Conservation (phyloP, 2,797 vertebrate species). For the Ciconia nigra region DNA sequence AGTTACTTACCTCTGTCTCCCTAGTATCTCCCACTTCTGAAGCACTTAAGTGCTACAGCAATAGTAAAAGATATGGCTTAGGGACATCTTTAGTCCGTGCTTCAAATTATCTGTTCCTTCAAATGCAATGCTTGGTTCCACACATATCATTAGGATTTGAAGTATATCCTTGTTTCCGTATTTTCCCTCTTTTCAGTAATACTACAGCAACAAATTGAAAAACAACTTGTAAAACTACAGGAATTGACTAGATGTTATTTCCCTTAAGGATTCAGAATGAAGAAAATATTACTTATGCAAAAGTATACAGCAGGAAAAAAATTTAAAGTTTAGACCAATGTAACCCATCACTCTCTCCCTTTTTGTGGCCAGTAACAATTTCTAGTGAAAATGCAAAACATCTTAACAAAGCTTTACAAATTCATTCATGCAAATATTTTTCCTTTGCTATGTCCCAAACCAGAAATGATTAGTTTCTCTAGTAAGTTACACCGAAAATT, state of each 20-base stretch:
- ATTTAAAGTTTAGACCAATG: background rate
- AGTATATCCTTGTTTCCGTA: background rate
- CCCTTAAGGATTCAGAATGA: background rate
- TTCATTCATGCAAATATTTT: background rate
- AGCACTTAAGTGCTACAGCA: background rate
- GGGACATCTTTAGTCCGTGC: background rate
- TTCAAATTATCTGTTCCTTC: background rate
- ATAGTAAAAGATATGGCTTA: background rate
- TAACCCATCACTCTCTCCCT: background rate
- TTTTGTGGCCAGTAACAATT: background rate
- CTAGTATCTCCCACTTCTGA: background rate
- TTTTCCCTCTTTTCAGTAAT: background rate
- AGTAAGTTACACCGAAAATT: background rate
- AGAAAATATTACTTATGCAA: background rate
- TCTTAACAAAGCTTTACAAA: background rate
- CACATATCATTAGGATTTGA: background rate
- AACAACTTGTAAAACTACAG: background rate
- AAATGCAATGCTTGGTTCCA: background rate
- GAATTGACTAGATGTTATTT: background rate
- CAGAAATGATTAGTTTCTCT: background rate
- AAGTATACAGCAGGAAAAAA: background rate
- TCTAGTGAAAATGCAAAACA: background rate
- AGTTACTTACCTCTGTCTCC: background rate
- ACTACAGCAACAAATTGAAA: background rate
- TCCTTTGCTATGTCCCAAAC: background rate